A percentile compares a stretch with the other conserved stretches of the same genome.
Evolutionary conservation across 2,113 vertebrate species (phyloP).

Genomic region (Marmota flaviventris): DNA sequence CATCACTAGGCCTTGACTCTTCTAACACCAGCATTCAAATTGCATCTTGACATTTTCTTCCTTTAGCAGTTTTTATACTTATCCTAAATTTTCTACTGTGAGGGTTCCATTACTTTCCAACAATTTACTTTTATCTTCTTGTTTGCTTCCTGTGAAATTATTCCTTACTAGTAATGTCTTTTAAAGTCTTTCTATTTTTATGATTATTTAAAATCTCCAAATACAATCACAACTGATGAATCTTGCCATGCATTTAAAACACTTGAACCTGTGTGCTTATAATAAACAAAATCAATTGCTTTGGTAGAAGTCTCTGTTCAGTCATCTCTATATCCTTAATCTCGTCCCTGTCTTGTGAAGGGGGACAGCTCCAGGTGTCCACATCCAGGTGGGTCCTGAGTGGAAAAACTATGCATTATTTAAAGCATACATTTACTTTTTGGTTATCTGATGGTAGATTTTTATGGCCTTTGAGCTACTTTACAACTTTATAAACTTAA

Average conservation of each 20-base stretch:
- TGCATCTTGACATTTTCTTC: neutral
- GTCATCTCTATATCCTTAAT: neutral
- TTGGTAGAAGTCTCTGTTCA: neutral
- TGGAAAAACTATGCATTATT: neutral
- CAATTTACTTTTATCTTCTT: neutral
- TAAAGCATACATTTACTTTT: neutral
- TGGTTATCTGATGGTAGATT: neutral
- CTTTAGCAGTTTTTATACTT: neutral
- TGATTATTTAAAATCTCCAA: neutral
- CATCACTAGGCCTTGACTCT: neutral
- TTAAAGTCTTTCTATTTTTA: neutral
- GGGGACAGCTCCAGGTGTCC: neutral
- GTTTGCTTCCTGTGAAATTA: neutral
- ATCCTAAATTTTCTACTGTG: neutral
- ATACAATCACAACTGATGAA: neutral
- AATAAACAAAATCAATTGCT: neutral
- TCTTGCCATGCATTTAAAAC: neutral
- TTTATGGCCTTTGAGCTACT: neutral
- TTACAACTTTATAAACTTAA: conserved; percentile 12
- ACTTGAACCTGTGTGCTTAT: conserved; percentile 11
- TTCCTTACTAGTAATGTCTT: neutral
- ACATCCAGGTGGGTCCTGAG: neutral
- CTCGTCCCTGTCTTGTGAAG: neutral
- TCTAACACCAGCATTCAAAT: neutral
- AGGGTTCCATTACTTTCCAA: neutral